phyloP scores from a whole-genome alignment of 1,140 invertebrate species.

The Neuroterus valhalla region DNA sequence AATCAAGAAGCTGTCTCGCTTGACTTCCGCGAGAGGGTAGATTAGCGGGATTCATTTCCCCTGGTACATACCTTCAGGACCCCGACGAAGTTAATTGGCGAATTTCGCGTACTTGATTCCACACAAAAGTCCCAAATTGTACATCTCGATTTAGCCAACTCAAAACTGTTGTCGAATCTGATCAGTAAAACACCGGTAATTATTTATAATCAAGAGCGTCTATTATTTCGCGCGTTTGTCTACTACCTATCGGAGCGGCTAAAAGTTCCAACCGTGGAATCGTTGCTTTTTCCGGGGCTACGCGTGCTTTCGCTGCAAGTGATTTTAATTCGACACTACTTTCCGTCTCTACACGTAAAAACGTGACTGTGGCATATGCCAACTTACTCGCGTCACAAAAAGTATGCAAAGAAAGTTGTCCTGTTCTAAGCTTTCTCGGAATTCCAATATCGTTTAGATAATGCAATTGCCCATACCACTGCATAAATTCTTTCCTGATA shows the following conservation, averaged over 20 bases:
- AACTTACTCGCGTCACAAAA: too few relatives aligned
- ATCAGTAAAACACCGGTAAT: constrained; percentile 41
- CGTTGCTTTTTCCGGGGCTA: constrained; percentile 60
- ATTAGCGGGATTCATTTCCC: constrained; percentile 68
- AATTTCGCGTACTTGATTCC: constrained; percentile 61
- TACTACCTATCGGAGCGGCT: constrained; percentile 58
- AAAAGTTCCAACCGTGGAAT: constrained; percentile 65
- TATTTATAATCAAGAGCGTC: constrained; percentile 35
- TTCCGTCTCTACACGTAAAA: constrained; percentile 10
- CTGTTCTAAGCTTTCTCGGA: constrained; percentile 15
- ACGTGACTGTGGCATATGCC: constrained; percentile 33
- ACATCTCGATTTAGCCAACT: constrained; percentile 48
- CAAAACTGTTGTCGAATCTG: constrained; percentile 55
- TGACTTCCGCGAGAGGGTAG: constrained; percentile 66
- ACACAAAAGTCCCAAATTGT: constrained; percentile 53
- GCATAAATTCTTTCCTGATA: constrained; percentile 34
- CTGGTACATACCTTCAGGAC: constrained; percentile 66
- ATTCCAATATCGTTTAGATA: constrained; percentile 31
- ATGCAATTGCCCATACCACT: constrained; percentile 43
- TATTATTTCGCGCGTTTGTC: constrained; percentile 47
- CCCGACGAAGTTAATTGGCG: constrained; percentile 45
- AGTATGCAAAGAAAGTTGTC: too few relatives aligned
- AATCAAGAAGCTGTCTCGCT: constrained; percentile 55
- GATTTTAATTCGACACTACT: not conserved
- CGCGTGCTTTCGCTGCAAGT: constrained; percentile 58